Evolutionary conservation across 2,888 invertebrate genomes (phyloP).

Genomic region (Clistopyga incitator): DNA sequence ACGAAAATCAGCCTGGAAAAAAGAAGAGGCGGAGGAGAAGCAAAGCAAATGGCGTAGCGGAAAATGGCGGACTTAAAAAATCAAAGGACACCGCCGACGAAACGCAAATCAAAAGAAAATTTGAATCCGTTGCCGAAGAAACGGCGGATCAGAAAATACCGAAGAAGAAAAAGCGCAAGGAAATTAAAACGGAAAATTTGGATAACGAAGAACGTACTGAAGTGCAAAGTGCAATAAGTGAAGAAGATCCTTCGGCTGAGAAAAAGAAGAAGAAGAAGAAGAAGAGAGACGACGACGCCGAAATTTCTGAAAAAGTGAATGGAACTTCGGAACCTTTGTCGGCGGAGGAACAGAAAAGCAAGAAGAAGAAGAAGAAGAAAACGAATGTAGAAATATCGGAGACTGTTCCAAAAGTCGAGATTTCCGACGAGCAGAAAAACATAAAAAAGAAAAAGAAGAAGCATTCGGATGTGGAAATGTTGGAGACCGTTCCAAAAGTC

Average conservation of each 20-base stretch:
- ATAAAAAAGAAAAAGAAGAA: slow-evolving; percentile 59
- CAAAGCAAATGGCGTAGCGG: slow-evolving; percentile 47
- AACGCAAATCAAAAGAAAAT: background rate
- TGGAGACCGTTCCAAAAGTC: slow-evolving; percentile 5
- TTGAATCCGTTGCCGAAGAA: background rate
- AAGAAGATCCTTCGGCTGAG: slow-evolving; percentile 1
- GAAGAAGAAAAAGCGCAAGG: slow-evolving; percentile 65
- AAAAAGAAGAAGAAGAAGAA: slow-evolving; percentile 55
- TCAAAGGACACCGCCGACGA: background rate
- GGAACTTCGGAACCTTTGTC: slow-evolving; percentile 40
- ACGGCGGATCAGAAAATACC: slow-evolving; percentile 23
- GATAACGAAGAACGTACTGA: slow-evolving; percentile 13
- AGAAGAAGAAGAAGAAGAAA: slow-evolving; percentile 49
- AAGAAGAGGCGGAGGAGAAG: slow-evolving; percentile 65
- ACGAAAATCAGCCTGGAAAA: slow-evolving; percentile 44
- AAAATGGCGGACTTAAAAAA: background rate
- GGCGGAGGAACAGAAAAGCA: slow-evolving; percentile 40
- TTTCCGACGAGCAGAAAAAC: slow-evolving; percentile 46
- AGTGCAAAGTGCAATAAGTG: background rate
- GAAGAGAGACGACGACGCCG: slow-evolving; percentile 46
- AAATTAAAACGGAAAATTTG: slow-evolving; percentile 37
- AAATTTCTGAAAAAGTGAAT: slow-evolving; percentile 49
- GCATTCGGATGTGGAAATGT: slow-evolving; percentile 38
- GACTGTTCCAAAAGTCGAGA: slow-evolving; percentile 10
- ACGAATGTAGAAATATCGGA: slow-evolving; percentile 31